A percentile compares a stretch with the other conserved stretches of the same genome.
Evolutionary conservation across 2,888 invertebrate genomes (phyloP).

Genomic region (Pharmacophagus antenor): DNA sequence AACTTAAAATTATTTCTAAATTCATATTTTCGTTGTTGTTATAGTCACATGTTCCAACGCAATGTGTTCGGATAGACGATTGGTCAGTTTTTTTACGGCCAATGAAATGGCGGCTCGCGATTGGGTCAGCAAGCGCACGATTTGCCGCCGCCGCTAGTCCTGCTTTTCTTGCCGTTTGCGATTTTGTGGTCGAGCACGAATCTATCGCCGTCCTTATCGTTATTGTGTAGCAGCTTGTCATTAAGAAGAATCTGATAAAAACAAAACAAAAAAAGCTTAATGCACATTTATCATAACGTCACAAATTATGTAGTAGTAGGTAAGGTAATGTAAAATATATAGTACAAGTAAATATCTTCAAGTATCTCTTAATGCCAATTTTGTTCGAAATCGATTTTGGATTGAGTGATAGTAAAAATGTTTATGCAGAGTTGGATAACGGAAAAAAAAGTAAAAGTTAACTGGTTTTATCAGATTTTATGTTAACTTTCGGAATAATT

Average conservation of each 20-base stretch:
- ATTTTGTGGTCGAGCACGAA: conserved; percentile 83
- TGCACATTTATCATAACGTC: not conserved
- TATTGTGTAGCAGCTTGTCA: conserved; percentile 86
- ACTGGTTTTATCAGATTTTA: too few relatives aligned
- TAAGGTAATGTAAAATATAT: too few relatives aligned
- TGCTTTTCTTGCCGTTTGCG: conserved; percentile 70
- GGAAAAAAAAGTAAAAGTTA: too few relatives aligned
- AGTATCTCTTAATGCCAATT: too few relatives aligned
- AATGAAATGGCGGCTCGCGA: conserved; percentile 33
- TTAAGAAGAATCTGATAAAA: conserved; percentile 86
- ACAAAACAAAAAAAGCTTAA: not conserved
- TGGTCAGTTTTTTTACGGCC: conserved; percentile 15
- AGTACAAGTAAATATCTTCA: too few relatives aligned
- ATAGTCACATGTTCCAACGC: conserved; percentile 4
- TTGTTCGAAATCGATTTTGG: too few relatives aligned
- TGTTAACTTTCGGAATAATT: too few relatives aligned
- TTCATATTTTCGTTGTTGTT: conserved; percentile 1
- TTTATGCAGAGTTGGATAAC: too few relatives aligned
- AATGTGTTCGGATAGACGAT: conserved; percentile 17
- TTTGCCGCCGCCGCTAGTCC: conserved; percentile 68
- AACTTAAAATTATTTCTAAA: conserved; percentile 13
- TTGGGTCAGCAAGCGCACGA: conserved; percentile 82
- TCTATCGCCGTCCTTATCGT: conserved; percentile 85
- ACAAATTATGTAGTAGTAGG: too few relatives aligned
- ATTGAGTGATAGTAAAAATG: too few relatives aligned